Conservation (phyloP, 2,797 vertebrate species). For the Botia kubotai region DNA sequence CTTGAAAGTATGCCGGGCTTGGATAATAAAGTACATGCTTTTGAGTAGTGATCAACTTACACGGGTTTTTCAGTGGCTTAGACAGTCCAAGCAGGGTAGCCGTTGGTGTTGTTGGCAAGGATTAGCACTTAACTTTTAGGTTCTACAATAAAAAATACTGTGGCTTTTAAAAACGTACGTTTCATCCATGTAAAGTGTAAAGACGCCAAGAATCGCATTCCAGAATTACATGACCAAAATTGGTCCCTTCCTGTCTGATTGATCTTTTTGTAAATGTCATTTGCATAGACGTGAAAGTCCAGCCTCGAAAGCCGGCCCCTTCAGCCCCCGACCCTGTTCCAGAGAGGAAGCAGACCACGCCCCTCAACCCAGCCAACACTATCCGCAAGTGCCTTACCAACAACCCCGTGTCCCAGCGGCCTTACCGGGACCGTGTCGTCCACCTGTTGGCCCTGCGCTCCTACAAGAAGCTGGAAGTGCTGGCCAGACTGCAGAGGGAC, state of each 20-base stretch:
- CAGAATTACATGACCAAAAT: no score
- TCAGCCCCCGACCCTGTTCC: constrained; percentile 79
- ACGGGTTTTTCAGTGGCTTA: no score
- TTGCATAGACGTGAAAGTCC: constrained; percentile 83
- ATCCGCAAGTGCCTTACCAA: constrained; percentile 83
- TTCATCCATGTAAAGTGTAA: no score
- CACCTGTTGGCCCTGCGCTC: constrained; percentile 88
- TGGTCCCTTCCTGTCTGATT: neutral
- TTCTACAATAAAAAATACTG: no score
- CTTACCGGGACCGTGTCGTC: constrained; percentile 87
- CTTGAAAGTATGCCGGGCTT: no score
- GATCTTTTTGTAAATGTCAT: neutral
- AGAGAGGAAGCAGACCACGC: constrained; percentile 88
- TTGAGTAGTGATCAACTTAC: no score
- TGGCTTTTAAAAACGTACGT: no score
- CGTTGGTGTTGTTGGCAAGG: no score
- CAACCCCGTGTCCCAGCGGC: constrained; percentile 82
- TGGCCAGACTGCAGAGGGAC: constrained; percentile 88
- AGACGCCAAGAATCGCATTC: no score
- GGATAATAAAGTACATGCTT: no score
- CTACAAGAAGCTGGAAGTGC: constrained; percentile 92
- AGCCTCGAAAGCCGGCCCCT: constrained; percentile 84
- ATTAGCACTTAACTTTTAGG: no score
- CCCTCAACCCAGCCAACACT: constrained; percentile 87
- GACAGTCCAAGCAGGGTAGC: no score